Evolutionary conservation across 2,888 invertebrate species (phyloP), one percentile per base, ranked within the genome.

Genomic region (Drosophila stalkeri): DNA sequence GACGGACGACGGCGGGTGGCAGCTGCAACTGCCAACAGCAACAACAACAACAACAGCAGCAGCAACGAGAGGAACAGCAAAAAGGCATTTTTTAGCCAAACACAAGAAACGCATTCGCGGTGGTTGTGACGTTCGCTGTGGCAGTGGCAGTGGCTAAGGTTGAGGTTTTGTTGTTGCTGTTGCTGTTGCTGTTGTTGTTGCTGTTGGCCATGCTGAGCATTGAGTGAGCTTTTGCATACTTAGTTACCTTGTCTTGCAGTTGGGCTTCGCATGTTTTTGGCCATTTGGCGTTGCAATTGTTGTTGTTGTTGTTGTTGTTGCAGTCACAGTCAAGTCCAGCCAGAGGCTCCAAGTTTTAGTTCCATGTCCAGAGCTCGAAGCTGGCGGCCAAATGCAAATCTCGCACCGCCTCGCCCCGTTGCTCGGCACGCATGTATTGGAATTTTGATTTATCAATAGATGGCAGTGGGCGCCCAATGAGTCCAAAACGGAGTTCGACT

Each of bases 371-470:
- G 59, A 54, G 59, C 65, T 66, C 66, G 60, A 69, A 62, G 76
- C 81, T 80, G 76, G 80, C 77, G 82, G 83, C 74, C 80, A 86
- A 87, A 90, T 89, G 90, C 86, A 86, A 90, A 90, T 90, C 82
- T 77, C 51, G 56, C 66, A 23, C 59, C 60, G 49, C 70, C 44
- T 61, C 57, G 44, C 55, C 54, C 41, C 51, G 27, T 37, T 18
- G 49, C 60, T 72, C 66, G 55, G 63, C 74, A 86, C 81, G 83
- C 83, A 86, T 81, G 72, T 81, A 82, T 83, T 86, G 83, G 83
- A 81, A 83, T 80, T 77, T 87, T 87, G 89, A 87, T 87, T 87
- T 89, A 87, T 87, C 86, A 86, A 89, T 89, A 89, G 85, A 80
- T 76, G 77, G 67, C 71, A 72, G 70, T 72, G 78, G 77, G 79